Percentiles rank a stretch among this genome's conserved stretches.
Evolutionary conservation across 2,113 vertebrate species (phyloP).

Genomic region (Hemiprocne comata): DNA sequence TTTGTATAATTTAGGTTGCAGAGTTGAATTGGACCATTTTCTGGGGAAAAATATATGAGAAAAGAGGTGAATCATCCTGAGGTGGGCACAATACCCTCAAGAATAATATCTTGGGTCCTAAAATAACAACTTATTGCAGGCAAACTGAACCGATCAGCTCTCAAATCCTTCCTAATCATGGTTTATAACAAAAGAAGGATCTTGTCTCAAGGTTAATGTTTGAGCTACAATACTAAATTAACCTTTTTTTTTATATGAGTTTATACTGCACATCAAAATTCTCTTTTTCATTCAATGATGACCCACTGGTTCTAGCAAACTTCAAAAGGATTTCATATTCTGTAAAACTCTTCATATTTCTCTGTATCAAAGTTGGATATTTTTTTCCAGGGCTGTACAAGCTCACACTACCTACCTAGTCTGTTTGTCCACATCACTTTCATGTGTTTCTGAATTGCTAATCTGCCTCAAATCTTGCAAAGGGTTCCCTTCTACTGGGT

Average conservation of each 20-base stretch:
- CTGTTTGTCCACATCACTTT: conserved; percentile 7
- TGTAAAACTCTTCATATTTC: conserved; percentile 22
- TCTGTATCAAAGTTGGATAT: conserved; percentile 9
- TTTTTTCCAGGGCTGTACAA: background rate
- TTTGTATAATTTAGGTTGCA: background rate
- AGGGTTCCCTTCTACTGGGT: background rate
- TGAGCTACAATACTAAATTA: conserved; percentile 50
- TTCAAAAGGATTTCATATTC: conserved; percentile 60
- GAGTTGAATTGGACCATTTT: background rate
- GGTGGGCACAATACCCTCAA: background rate
- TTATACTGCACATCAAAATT: conserved; percentile 46
- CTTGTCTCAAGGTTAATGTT: conserved; percentile 43
- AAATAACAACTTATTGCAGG: background rate
- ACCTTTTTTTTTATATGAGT: conserved; percentile 47
- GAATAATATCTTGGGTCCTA: background rate
- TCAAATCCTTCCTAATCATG: conserved; percentile 24
- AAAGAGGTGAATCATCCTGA: background rate
- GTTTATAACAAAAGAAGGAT: conserved; percentile 47
- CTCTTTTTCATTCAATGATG: conserved; percentile 34
- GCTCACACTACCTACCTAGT: background rate
- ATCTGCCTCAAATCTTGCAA: conserved; percentile 24
- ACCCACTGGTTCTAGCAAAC: conserved; percentile 39
- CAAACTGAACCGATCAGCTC: conserved; percentile 44
- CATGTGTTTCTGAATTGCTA: conserved; percentile 9
- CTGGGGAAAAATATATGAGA: accelerated